Base-by-base conservation (phyloP, 2,797 vertebrate species). In the Protosalanx chinensis region DNA sequence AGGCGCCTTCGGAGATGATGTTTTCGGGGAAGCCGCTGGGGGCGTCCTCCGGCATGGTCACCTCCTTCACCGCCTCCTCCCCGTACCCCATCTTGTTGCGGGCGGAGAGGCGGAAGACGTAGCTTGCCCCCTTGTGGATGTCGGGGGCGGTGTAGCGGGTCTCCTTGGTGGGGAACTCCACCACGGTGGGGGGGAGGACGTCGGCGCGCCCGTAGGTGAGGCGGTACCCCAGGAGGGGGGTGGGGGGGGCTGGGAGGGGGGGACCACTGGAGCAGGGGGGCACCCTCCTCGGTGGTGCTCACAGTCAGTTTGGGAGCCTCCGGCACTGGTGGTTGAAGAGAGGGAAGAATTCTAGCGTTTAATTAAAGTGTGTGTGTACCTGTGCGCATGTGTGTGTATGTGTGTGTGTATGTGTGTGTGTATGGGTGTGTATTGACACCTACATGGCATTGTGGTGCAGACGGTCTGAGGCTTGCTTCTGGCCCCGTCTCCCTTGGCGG, bases 31-130 rank as follows among this genome's bases (percentile, higher is more conserved):
- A 95, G 88, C 96, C 95, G 83, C 85, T 89, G 35, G 94, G 94
- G 61, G 87, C 68, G 59, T 96, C 96, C 89, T 97, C 97, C 20
- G 94, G 93, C 69, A 95, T 92, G 20, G 93, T 90, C 83, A 97
- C 90, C 84, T 97, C 95, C 87, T 94, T 93, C 71, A 94, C 92
- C 12, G 93, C 92, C 79, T 97, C 96, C 79, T 96, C 95, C 72
- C 97, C 97, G 35, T 95, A 97, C 86, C 97, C 97, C 92, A 97
- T 95, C 92, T 94, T 95, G 90, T 97, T 98, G 76, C 92, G 94
- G 88, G 95, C 94, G 1, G 95, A 94, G 72, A 98, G 94, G 79
- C 90, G 92, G 86, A 99, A 98, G 74, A 96, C 35, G 1, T 98
- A 99, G n/a, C 88, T 93, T 16, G 95, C 93, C 81, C 96, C 97